phyloP scores from a whole-genome alignment of 1,140 invertebrate species.

The Diplogasteroides magnus region DNA sequence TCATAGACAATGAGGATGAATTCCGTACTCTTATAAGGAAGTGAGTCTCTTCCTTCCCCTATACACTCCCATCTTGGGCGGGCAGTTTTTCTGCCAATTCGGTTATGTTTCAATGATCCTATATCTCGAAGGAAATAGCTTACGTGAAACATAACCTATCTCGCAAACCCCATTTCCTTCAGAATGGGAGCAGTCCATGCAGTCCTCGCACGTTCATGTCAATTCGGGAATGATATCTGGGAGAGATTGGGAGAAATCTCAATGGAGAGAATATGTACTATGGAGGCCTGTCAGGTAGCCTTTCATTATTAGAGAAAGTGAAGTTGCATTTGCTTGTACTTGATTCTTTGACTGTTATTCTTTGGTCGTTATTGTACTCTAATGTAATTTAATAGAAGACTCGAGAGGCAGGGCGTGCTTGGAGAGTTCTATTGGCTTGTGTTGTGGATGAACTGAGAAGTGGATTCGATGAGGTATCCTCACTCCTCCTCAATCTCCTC shows the following conservation, averaged over 20 bases:
- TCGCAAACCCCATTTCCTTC: not conserved
- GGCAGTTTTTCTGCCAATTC: no score
- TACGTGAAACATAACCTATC: not conserved
- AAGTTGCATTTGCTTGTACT: not conserved
- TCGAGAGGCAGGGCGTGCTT: conserved; percentile 31
- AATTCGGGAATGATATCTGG: conserved; percentile 48
- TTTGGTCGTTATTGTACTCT: no score
- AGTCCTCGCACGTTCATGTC: conserved; percentile 43
- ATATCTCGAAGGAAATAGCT: no score
- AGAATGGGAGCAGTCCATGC: conserved; percentile 33
- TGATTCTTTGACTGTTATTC: not conserved
- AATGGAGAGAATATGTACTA: conserved; percentile 50
- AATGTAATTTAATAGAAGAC: no score
- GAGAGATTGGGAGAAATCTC: conserved; percentile 49
- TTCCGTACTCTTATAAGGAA: conserved; percentile 14
- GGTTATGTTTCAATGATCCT: no score
- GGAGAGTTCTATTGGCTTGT: conserved; percentile 33
- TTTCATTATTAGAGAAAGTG: not conserved
- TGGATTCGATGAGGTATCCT: conserved; percentile 31
- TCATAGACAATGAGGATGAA: conserved; percentile 44
- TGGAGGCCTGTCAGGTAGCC: conserved; percentile 41
- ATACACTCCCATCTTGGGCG: no score
- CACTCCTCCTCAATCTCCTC: not conserved
- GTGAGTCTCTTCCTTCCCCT: conserved; percentile 33
- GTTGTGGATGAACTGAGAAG: conserved; percentile 30